Base-by-base conservation (phyloP, 2,113 vertebrate genomes). In the Ardeotis arabs region DNA sequence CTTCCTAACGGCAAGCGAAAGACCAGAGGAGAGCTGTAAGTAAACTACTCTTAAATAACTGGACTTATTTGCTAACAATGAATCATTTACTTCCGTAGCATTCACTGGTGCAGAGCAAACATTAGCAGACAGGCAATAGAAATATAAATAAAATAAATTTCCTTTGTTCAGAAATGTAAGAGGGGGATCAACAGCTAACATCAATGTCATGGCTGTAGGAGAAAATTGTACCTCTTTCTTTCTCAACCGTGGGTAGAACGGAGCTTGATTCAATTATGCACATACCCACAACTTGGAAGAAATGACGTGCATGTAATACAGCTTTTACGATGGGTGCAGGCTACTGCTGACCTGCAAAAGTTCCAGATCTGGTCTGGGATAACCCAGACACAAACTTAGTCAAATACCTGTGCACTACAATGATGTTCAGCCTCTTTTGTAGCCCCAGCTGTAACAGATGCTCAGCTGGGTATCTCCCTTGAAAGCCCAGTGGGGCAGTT, bases 1-100 rank as follows among this genome's bases (percentile, higher is more conserved):
- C 95, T 95, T 39, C 87, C 95, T 28, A 95, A 69, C 4, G 96
- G 97, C 95, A 99, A 99, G 95, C 98, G 97, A 94, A 99, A 98
- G 95, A 94, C 79, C 33, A 91, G 93, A 98, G 96, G 96, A 96
- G 96, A 98, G 88, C 41, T 74, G 98, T 98, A 96, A 98, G 98
- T 98, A 55, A 55, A 29, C 79, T 41, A 41, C 41, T 39, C 39
- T 39, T 39, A 39, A 39, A 39, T 39, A 39, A 39, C 67, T 83
- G 68, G 28, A 21, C 21, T 72, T 92, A 29, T 14, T 79, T 90
- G 74, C 58, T 76, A 60, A 28, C 15, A 68, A 15, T 75, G 58
- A 93, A 22, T 93, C 74, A 68, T 14, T 68, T 45, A 6, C 14
- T 96, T 74, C 39, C 1, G 1, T 73, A 49, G 28, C 29, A 23